Base-by-base conservation (phyloP, 2,113 vertebrate species). In the Hystrix brachyura region DNA sequence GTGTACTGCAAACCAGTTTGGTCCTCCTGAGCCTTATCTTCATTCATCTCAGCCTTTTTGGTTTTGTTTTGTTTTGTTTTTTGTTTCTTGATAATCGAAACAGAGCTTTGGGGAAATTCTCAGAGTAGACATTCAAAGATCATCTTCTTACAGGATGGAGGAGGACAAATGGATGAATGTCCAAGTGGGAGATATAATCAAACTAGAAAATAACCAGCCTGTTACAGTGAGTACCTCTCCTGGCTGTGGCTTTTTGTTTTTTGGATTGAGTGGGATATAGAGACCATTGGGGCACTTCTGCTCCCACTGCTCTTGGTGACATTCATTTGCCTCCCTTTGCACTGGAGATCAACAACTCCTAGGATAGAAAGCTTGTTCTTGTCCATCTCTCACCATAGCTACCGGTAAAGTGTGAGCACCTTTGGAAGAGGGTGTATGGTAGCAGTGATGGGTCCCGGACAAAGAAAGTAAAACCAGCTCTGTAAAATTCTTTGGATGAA, bases 111-210 rank as follows among this genome's bases (percentile, higher is more conserved):
- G 91, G 43, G 9, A 88, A 78, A 82, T 87, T 95, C 59, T 90
- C 43, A 91, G 59, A 84, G 29, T 57, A 94, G 71, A 91, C 19
- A 79, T 90, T 96, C 43, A 98, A 92, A 60, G 25, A 13, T 51
- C 27, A 15, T 97, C 98, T 95, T 97, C 92, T 98, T 98, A 48
- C 98, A 99, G 99, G 96, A 90, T 99, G 65, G 98, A 97, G 85
- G 98, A 98, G 29, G 99, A 99, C 93, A 99, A 99, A 98, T 99
- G 99, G 99, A 99, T 99, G 99, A 99, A 99, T 67, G 98, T 99
- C 88, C 99, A 99, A 98, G 99, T 99, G 53, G 99, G 99, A 34
- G 99, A 99, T 97, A 99, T 99, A 93, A 98, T 99, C 97, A 99
- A 99, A 97, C 98, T 99, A 98, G 98, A 99, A 98, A 99, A 99